Conservation (phyloP, 2,797 vertebrate species). For the Phoeniculus purpureus region DNA sequence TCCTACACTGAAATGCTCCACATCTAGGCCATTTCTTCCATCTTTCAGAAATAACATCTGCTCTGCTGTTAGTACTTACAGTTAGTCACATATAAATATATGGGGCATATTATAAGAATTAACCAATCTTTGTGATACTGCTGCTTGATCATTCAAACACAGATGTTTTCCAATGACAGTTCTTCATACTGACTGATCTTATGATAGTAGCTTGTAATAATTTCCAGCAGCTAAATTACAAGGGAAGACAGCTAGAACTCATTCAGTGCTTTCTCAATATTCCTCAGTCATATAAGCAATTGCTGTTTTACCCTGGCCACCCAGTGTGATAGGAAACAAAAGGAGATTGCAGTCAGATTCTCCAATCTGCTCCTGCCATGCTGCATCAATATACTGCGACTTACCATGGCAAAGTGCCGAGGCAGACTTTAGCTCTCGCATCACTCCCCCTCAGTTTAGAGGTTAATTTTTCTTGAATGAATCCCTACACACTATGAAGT, state of each 20-base stretch:
- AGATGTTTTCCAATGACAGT: background rate
- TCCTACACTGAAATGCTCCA: background rate
- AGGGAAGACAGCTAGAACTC: conserved; percentile 10
- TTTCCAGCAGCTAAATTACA: conserved; percentile 58
- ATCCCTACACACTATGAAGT: background rate
- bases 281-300: conserved; percentile 16
- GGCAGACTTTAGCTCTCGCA: background rate
- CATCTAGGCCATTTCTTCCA: background rate
- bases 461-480: background rate
- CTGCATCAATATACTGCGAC: accelerated
- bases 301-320: background rate
- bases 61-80: background rate
- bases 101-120: background rate
- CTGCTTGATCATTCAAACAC: conserved; percentile 42
- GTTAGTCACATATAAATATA: conserved; percentile 20
- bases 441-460: background rate
- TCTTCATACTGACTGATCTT: conserved; percentile 23
- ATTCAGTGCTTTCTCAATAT: conserved; percentile 10
- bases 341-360: background rate
- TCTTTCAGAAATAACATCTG: conserved; percentile 9
- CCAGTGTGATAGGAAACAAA: background rate
- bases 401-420: background rate
- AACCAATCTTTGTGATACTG: background rate
- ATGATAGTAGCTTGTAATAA: background rate
- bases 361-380: background rate